Evolutionary conservation across 64 coral and sea anemone genomes (phyloP).

Genomic region (Orbicella faveolata): DNA sequence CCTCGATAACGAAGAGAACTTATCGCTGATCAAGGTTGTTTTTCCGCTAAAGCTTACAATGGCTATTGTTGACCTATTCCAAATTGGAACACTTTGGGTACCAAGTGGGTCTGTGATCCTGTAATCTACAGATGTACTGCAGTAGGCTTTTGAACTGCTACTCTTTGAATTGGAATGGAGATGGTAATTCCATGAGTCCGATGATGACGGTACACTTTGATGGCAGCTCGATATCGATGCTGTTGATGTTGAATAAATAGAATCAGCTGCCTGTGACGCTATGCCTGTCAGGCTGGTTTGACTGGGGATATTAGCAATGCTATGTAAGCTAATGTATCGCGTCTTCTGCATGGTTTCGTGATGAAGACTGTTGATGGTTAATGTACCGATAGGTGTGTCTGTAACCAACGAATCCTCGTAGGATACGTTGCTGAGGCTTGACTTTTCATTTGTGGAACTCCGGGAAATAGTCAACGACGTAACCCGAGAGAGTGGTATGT

Average conservation of each 20-base stretch:
- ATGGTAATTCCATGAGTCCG: neutral
- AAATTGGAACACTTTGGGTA: neutral
- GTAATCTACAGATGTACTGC: neutral
- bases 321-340: neutral
- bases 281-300: neutral
- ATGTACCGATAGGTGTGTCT: neutral
- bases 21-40: neutral
- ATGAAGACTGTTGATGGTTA: neutral
- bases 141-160: neutral
- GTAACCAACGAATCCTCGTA: neutral
- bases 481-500: neutral
- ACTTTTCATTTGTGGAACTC: neutral
- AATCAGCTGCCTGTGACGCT: neutral
- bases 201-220: neutral
- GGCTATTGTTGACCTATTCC: neutral
- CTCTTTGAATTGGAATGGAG: neutral
- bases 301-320: neutral
- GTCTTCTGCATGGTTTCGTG: neutral
- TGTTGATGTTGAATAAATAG: neutral
- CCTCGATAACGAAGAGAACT: neutral
- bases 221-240: neutral
- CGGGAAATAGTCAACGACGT: neutral
- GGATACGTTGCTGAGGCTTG: neutral
- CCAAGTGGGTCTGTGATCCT: neutral
- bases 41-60: neutral